Conservation (phyloP, 2,797 vertebrate species). For the Peromyscus attwateri region DNA sequence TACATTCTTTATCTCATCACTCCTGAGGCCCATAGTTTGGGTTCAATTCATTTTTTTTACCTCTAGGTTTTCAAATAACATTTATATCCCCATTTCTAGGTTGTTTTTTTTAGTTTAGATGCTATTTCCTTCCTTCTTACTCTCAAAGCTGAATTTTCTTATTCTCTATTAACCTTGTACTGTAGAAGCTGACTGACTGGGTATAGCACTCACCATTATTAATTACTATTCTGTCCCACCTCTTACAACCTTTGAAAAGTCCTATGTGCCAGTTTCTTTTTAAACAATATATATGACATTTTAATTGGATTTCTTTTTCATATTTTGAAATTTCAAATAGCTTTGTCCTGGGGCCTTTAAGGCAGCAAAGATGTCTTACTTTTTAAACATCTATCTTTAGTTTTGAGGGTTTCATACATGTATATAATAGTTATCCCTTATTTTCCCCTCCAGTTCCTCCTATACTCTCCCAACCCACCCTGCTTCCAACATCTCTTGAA, state of each 20-base stretch:
- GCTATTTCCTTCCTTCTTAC: background rate
- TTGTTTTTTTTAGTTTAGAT: constrained; percentile 29
- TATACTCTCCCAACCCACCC: background rate
- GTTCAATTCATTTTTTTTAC: background rate
- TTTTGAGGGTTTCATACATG: background rate
- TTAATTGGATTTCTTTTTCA: background rate
- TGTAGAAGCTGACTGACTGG: background rate
- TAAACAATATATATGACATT: background rate
- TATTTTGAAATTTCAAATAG: background rate
- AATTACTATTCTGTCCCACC: background rate
- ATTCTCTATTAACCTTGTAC: constrained; percentile 4
- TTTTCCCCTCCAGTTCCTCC: background rate
- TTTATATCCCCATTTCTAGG: constrained; percentile 27
- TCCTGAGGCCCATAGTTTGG: background rate
- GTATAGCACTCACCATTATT: constrained; percentile 23
- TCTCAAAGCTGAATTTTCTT: constrained; percentile 37
- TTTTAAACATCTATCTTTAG: background rate
- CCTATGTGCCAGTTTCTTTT: background rate
- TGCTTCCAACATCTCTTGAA: background rate
- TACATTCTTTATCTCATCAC: background rate
- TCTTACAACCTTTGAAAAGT: constrained; percentile 2
- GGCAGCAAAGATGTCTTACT: background rate
- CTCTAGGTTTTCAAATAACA: background rate
- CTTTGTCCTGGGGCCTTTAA: background rate
- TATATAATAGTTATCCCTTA: background rate